phyloP scores from a whole-genome alignment of 2,113 vertebrate species.

The Amphiprion ocellaris region DNA sequence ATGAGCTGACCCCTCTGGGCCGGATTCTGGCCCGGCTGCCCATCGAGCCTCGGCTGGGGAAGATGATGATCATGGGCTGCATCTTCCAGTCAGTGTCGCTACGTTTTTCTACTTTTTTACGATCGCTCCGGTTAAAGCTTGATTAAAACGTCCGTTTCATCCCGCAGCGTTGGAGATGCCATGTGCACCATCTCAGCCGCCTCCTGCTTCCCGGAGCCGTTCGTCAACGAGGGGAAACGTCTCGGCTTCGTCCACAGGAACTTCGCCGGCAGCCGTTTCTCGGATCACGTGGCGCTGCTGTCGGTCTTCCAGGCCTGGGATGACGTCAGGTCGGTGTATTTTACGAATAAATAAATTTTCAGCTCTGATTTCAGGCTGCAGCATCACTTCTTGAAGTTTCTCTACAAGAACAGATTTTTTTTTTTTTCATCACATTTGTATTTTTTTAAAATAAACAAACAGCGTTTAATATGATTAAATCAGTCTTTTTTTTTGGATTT shows the following conservation, averaged over 20 bases:
- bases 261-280: conserved; percentile 93
- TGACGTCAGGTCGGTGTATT: conserved; percentile 88
- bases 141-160: not conserved
- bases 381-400: too few species aligned
- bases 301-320: conserved; percentile 98
- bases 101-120: too few species aligned
- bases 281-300: conserved; percentile 94
- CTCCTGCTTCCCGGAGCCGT: conserved; percentile 95
- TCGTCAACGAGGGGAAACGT: conserved; percentile 94
- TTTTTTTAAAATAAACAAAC: too few species aligned
- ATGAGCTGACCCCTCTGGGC: conserved; percentile 95
- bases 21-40: conserved; percentile 94
- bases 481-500: too few species aligned
- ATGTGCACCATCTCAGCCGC: conserved; percentile 95
- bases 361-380: too few species aligned
- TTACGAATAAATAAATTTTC: too few species aligned
- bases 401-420: too few species aligned
- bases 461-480: too few species aligned
- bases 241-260: conserved; percentile 94
- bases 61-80: conserved; percentile 99
- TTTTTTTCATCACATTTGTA: too few species aligned
- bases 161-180: conserved; percentile 92
- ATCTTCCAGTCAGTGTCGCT: conserved; percentile 90
- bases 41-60: conserved; percentile 96
- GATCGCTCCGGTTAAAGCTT: too few species aligned